Evolutionary conservation across 2,113 vertebrate species (phyloP).

Genomic region (Dermatemys mawii): DNA sequence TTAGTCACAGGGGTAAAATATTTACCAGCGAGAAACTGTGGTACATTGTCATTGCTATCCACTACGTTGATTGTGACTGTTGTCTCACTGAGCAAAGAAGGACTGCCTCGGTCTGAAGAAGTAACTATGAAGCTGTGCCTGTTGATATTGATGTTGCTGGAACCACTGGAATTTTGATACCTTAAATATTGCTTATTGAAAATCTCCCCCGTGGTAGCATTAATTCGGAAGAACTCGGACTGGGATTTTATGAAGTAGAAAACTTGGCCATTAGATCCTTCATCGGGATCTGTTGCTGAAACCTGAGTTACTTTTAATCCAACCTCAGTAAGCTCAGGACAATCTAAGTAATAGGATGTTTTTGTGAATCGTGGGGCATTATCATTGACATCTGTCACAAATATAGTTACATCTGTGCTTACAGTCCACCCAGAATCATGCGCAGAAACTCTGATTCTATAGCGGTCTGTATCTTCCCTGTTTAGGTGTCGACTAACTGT

Average conservation of each 20-base stretch:
- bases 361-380: conserved; percentile 92
- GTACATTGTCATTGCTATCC: conserved; percentile 95
- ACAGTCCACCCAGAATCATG: conserved; percentile 98
- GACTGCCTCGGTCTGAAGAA: conserved; percentile 89
- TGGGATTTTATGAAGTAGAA: conserved; percentile 97
- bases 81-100: conserved; percentile 91
- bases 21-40: conserved; percentile 80
- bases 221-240: conserved; percentile 95
- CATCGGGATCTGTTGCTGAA: conserved; percentile 90
- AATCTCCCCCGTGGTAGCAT: conserved; percentile 91
- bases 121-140: conserved; percentile 97
- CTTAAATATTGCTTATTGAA: conserved; percentile 92
- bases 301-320: conserved; percentile 90
- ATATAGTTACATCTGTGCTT: conserved; percentile 95
- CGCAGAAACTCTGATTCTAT: conserved; percentile 91
- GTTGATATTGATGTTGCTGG: conserved; percentile 89
- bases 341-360: conserved; percentile 94
- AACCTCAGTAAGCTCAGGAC: conserved; percentile 89
- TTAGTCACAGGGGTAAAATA: conserved; percentile 96
- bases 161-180: conserved; percentile 89
- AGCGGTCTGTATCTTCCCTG: conserved; percentile 91
- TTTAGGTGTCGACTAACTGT: conserved; percentile 92
- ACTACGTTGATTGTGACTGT: conserved; percentile 93
- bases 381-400: conserved; percentile 94
- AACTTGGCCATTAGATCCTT: conserved; percentile 91